Base-by-base conservation (phyloP, 2,888 invertebrate species). In the Eupithecia vulgata region DNA sequence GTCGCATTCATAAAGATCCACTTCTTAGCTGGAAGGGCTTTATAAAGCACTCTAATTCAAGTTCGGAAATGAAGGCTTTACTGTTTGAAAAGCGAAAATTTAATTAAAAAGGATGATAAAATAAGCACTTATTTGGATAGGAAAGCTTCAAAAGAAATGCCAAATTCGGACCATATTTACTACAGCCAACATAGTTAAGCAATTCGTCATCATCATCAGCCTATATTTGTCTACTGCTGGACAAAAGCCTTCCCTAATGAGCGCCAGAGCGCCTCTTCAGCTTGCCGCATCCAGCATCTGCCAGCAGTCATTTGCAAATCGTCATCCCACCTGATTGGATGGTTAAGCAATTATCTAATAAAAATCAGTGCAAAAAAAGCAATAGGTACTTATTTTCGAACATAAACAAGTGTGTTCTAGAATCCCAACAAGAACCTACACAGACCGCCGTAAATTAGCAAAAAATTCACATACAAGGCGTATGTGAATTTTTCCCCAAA, bases 1-100 rank as follows among this genome's bases (percentile, higher is more conserved):
- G 93, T 92, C 90, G 94, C 91, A 94, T 94, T 94, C 94, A 94
- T 90, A 94, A 93, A 94, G 92, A 94, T 92, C 91, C 92, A 90
- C 92, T 93, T 90, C 94, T 94, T 91, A 92, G 90, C 90, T 85
- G 82, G 93, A 93, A 93, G 91, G 86, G 91, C 88, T 91, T 91
- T 91, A 91, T 93, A 90, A 90, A 90, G 88, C 88, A 88, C 87
- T 90, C 88, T 90, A 86, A 88, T 90, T 89, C 85, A 86, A 89
- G 85, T 87, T 87, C 82, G 81, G 86, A 81, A 83, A 81, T 79
- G 82, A 82, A 85, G 80, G 86, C 85, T 82, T 86, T 82, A 88
- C 87, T 88, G 59, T 72, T 75, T 66, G 48, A 57, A 40, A 52
- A 73, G 61, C 67, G 52, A 34, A 64, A 65, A 68, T 74, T 68